Evolutionary conservation across 2,113 vertebrate species (phyloP), one percentile per base, ranked within the genome.

Genomic region (Chitala chitala): DNA sequence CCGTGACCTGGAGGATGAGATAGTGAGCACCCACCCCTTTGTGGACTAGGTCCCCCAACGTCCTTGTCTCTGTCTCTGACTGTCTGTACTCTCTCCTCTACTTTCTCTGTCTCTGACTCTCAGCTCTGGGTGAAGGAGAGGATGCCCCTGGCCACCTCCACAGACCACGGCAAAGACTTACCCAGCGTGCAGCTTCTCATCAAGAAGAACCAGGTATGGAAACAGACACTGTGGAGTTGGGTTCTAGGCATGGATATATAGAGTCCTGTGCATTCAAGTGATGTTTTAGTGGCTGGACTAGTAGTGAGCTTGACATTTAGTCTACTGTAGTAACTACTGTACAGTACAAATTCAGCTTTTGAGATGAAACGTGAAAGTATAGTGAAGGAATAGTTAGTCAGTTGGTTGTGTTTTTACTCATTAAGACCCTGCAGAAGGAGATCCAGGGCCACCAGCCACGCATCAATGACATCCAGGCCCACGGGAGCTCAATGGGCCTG

Each of bases 111-210:
- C 64, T 42, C 15, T 15, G 38, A 36, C 22, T 53, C 24, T 36
- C 76, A 98, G 95, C 78, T 98, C 80, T 98, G 95, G 95, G 94
- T 98, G 80, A 93, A 92, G 29, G 95, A 96, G 76, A 87, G 93
- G 63, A 90, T 94, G 53, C 93, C 94, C 1, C 69, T 94, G 83
- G 94, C 95, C 2, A 88, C 91, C 64, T 96, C 92, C 77, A 93
- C 90, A 20, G 95, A 98, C 72, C 94, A 95, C 3, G 95, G 95
- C 44, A 94, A 89, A 75, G 94, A 93, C 83, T 87, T 96, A 54
- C 94, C 93, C 74, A 92, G 89, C 1, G 92, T 94, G 8, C 94
- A 96, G 85, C 92, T 96, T 42, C 91, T 95, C 59, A 92, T 94
- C 12, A 94, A 95, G 84, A 95, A 90, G 82, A 95, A 97, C 78